Evolutionary conservation across 2,113 vertebrate genomes (phyloP).

Genomic region (Tricholaema leucomelas): DNA sequence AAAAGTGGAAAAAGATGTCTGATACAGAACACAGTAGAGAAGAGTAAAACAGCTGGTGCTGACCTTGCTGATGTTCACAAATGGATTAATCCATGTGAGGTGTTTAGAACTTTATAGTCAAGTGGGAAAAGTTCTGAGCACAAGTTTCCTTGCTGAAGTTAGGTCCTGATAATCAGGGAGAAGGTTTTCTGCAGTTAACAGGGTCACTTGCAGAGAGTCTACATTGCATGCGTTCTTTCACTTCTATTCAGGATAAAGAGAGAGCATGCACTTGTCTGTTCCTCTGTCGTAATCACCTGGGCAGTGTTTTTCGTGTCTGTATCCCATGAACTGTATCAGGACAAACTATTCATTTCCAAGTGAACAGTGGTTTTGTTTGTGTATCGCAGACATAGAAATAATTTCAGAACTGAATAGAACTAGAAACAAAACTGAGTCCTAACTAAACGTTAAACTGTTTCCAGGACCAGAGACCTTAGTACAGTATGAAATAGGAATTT

Average conservation of each 20-base stretch:
- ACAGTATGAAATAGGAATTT: conserved; percentile 77
- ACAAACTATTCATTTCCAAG: neutral
- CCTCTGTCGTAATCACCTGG: neutral
- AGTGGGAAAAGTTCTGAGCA: neutral
- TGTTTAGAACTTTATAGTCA: neutral
- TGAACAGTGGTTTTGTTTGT: conserved; percentile 3
- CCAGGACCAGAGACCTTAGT: conserved; percentile 64
- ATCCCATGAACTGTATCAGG: neutral
- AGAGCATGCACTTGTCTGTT: neutral
- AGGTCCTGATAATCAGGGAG: neutral
- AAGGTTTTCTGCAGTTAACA: neutral
- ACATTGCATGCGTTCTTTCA: neutral
- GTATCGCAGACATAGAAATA: conserved; percentile 13
- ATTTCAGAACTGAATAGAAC: conserved; percentile 36
- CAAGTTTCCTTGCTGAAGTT: neutral
- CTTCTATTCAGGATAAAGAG: neutral
- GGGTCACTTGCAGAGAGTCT: neutral
- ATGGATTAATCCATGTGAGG: neutral
- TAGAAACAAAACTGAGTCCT: conserved; percentile 50
- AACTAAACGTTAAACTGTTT: conserved; percentile 72
- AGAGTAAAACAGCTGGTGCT: neutral
- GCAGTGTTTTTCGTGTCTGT: neutral
- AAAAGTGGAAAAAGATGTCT: neutral
- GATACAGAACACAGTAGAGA: neutral
- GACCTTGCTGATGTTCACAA: neutral